Percentiles rank a stretch among this genome's conserved stretches.
Conservation (phyloP, 2,797 vertebrate species). For the Danio jaintianensis region DNA sequence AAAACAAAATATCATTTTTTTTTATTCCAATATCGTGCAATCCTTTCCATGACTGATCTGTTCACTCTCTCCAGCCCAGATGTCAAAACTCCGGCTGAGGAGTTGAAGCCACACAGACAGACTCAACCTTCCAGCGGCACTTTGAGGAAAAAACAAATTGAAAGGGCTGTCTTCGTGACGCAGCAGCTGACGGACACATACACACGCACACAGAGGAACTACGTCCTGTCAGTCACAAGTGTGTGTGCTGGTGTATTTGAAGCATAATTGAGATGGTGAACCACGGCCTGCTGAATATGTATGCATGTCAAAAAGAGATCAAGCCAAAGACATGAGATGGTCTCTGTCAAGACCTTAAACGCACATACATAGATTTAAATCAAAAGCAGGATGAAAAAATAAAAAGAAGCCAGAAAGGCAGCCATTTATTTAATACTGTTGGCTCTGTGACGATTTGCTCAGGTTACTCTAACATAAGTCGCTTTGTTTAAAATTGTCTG, state of each 20-base stretch:
- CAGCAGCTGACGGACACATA: constrained; percentile 23
- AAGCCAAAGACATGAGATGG: constrained; percentile 62
- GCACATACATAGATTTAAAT: background rate
- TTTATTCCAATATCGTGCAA: no score
- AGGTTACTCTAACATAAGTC: no score
- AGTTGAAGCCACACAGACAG: constrained; percentile 25
- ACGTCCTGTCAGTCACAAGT: constrained; percentile 36
- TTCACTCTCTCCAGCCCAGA: constrained; percentile 13
- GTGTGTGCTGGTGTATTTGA: constrained; percentile 14
- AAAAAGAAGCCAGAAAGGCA: background rate
- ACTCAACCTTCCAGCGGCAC: constrained; percentile 12
- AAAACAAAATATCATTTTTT: no score
- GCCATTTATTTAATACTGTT: background rate
- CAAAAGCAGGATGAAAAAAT: background rate
- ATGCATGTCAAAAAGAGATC: constrained; percentile 67
- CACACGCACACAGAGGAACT: constrained; percentile 2
- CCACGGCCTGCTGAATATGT: constrained; percentile 55
- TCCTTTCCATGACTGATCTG: constrained; percentile 16
- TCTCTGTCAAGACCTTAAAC: constrained; percentile 67
- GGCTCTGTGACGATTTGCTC: background rate
- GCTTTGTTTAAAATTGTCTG: background rate
- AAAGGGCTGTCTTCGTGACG: constrained; percentile 29
- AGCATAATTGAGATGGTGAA: constrained; percentile 41
- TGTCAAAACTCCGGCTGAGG: constrained; percentile 14
- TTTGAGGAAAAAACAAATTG: constrained; percentile 37